phyloP scores from a whole-genome alignment of 30 jellyfish, hydroid and myxozoan genomes.

The Phacellophora camtschatica region DNA sequence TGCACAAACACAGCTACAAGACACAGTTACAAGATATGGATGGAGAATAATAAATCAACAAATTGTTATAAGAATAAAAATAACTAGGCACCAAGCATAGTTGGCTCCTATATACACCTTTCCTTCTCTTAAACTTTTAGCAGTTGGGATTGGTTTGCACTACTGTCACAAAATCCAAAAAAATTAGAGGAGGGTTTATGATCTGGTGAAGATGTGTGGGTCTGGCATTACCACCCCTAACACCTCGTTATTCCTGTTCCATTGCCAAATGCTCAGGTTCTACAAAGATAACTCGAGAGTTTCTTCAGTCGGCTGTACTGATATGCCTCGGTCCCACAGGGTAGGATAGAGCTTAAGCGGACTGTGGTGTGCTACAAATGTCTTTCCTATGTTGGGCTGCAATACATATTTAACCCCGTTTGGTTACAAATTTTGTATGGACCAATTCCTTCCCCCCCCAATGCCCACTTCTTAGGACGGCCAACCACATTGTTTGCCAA shows the following conservation, averaged over 20 bases:
- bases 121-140: too few relatives aligned
- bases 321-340: slow-evolving; percentile 30
- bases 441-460: slow-evolving; percentile 18
- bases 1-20: too few relatives aligned
- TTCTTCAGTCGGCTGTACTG: slow-evolving; percentile 35
- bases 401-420: slow-evolving; percentile 30
- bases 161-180: slow-evolving; percentile 46
- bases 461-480: slow-evolving; percentile 44
- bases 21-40: too few relatives aligned
- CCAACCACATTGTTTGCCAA: slow-evolving; percentile 47
- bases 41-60: too few relatives aligned
- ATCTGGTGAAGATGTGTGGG: slow-evolving; percentile 50
- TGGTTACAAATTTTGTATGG: slow-evolving; percentile 30
- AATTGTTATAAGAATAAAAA: too few relatives aligned
- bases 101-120: too few relatives aligned
- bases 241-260: neutral
- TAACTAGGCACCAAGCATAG: too few relatives aligned
- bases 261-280: slow-evolving; percentile 5
- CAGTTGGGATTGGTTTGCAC: too few relatives aligned
- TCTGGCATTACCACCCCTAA: slow-evolving; percentile 7
- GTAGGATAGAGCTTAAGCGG: slow-evolving; percentile 39
- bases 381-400: slow-evolving; percentile 27
- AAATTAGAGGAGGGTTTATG: slow-evolving; percentile 25
- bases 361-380: slow-evolving; percentile 34
- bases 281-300: slow-evolving; percentile 12